A percentile compares a stretch with the other conserved stretches of the same genome.
Conservation (phyloP, 64 coral and sea anemone genomes). For the Montipora efflorescens region DNA sequence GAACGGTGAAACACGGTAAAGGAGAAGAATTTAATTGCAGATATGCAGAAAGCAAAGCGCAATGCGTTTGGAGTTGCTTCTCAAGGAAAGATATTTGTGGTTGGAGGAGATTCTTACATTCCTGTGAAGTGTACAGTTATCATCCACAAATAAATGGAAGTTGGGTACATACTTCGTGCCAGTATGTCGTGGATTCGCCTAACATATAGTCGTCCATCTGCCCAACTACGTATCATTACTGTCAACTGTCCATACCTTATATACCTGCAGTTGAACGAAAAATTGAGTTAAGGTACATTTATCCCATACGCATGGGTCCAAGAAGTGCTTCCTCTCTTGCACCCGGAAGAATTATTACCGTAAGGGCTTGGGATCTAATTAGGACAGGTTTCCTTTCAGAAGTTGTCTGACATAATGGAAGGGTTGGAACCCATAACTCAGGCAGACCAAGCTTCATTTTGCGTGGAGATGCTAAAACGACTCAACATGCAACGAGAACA, state of each 20-base stretch:
- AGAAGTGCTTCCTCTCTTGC: too few relatives aligned
- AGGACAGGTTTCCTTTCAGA: too few relatives aligned
- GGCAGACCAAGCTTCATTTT: neutral
- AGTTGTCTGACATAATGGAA: neutral
- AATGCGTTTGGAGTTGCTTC: neutral
- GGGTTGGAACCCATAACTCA: neutral
- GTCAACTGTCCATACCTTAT: neutral
- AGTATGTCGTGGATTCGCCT: too few relatives aligned
- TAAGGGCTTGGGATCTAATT: too few relatives aligned
- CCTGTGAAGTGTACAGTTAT: conserved; percentile 16
- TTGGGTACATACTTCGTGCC: too few relatives aligned
- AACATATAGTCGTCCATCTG: too few relatives aligned
- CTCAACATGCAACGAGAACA: neutral
- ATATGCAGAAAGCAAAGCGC: neutral
- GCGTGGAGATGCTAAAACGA: conserved; percentile 12
- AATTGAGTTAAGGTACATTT: neutral
- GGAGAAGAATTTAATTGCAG: too few relatives aligned
- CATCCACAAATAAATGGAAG: neutral
- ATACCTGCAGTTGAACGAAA: neutral
- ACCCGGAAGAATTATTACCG: too few relatives aligned
- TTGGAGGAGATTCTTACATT: neutral
- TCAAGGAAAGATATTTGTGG: conserved; percentile 8
- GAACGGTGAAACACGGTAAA: too few relatives aligned
- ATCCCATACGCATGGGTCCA: too few relatives aligned
- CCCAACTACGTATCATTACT: too few relatives aligned